Conservation (phyloP, 2,797 vertebrate genomes). For the Pogonophryne albipinna region DNA sequence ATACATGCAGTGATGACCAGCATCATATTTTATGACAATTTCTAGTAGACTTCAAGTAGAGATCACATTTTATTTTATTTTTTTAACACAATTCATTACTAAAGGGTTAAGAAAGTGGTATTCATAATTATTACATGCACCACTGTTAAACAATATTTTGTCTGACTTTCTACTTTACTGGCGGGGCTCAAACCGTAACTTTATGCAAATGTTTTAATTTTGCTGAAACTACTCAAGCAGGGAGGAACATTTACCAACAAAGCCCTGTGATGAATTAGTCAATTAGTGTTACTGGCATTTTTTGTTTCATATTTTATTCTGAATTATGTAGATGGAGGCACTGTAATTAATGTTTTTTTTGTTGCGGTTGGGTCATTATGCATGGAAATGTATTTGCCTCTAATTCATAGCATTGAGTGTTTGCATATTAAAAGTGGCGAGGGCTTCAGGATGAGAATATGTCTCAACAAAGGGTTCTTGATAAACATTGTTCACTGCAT, state of each 20-base stretch:
- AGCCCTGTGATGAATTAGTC: constrained; percentile 81
- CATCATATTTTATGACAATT: not conserved
- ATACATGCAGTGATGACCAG: no score
- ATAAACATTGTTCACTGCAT: constrained; percentile 42
- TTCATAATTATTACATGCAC: constrained; percentile 20
- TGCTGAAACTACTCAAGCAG: constrained; percentile 74
- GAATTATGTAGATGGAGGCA: constrained; percentile 80
- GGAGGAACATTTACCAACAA: constrained; percentile 78
- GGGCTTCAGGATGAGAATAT: constrained; percentile 57
- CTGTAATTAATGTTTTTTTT: constrained; percentile 80
- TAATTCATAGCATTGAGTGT: constrained; percentile 62
- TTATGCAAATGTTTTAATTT: constrained; percentile 81
- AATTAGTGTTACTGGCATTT: constrained; percentile 81
- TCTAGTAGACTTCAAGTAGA: not conserved
- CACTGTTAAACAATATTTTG: constrained; percentile 28
- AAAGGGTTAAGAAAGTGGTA: constrained; percentile 12
- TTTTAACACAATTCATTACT: constrained; percentile 1
- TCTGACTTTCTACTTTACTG: constrained; percentile 39
- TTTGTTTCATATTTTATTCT: constrained; percentile 81
- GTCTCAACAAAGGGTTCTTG: constrained; percentile 41
- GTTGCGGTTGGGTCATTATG: constrained; percentile 69
- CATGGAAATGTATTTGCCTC: constrained; percentile 76
- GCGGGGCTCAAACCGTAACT: constrained; percentile 52
- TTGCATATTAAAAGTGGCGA: constrained; percentile 76
- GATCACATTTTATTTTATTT: not conserved